These are phyloP conservation scores for Patella pellucida DNA, from an alignment of 2,888 invertebrate genomes.

Conservation along the genomic window DNA sequence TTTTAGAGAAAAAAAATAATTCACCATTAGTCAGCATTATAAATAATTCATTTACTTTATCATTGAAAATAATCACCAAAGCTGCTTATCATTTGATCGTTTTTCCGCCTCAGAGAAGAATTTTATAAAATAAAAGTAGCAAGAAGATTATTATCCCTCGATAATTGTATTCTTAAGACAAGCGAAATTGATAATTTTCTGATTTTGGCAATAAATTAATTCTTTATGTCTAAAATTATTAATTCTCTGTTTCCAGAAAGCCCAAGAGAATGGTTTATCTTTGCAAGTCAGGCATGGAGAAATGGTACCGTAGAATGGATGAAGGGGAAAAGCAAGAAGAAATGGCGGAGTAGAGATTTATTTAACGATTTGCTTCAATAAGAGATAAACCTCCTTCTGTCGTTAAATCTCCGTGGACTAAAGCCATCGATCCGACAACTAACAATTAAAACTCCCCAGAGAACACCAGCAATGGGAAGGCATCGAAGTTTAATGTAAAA, in stretches of 20 bases:
- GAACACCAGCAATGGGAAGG: neutral
- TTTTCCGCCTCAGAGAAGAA: neutral
- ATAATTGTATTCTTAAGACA: constrained; percentile 11
- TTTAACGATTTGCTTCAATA: constrained; percentile 7
- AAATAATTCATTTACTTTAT: constrained; percentile 12
- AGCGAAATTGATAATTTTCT: constrained; percentile 12
- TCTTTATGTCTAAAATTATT: constrained; percentile 10
- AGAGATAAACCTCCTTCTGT: constrained; percentile 11
- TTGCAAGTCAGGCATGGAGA: neutral
- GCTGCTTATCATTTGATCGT: constrained; percentile 7
- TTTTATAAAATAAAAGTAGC: constrained; percentile 12
- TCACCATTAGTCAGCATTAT: neutral
- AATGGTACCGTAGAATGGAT: no score
- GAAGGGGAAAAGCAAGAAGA: neutral
- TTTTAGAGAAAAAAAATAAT: no score
- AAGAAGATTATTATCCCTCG: constrained; percentile 11
- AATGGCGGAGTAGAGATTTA: neutral
- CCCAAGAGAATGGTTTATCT: constrained; percentile 7
- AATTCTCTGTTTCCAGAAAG: neutral
- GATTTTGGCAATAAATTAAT: constrained; percentile 11
- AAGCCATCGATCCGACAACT: constrained; percentile 2
- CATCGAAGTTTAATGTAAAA: constrained; percentile 7
- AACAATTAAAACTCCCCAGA: constrained; percentile 3
- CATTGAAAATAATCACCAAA: neutral
- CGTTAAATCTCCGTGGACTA: neutral